Evolutionary conservation across 2,797 vertebrate species (phyloP).

Genomic region (Helarctos malayanus): DNA sequence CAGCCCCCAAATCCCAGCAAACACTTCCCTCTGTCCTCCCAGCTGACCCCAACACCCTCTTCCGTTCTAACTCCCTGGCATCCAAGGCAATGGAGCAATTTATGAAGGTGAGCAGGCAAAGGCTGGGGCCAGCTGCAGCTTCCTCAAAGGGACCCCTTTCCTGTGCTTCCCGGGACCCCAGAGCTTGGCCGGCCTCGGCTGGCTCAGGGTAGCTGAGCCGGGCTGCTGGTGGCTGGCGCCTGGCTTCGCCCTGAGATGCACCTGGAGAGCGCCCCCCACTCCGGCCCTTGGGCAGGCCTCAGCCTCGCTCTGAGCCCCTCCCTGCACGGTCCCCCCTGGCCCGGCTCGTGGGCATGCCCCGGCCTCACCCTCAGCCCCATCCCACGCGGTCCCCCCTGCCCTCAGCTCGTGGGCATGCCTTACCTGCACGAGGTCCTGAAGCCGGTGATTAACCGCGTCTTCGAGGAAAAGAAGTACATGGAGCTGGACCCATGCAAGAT

Average conservation of each 20-base stretch:
- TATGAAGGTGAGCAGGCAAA: slow-evolving; percentile 93
- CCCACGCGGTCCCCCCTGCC: neutral
- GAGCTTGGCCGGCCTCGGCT: neutral
- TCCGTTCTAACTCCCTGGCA: slow-evolving; percentile 96
- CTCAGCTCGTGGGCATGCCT: slow-evolving; percentile 94
- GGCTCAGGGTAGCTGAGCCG: neutral
- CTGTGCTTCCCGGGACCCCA: neutral
- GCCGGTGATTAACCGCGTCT: slow-evolving; percentile 93
- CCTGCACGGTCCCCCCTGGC: accelerated
- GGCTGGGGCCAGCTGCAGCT: neutral
- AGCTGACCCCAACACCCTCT: slow-evolving; percentile 97
- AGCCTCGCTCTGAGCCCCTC: too few species aligned
- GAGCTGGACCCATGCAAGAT: slow-evolving; percentile 97
- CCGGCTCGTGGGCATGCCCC: neutral
- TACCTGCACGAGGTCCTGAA: slow-evolving; percentile 95
- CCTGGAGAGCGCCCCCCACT: accelerated
- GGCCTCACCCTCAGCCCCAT: neutral
- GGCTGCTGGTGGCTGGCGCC: neutral
- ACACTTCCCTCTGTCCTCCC: neutral
- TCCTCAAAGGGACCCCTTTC: neutral
- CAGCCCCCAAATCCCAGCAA: neutral
- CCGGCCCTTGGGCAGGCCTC: neutral
- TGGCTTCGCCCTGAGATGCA: neutral
- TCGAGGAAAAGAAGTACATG: slow-evolving; percentile 96
- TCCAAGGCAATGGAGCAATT: slow-evolving; percentile 97